These are phyloP conservation scores for Xiphophorus birchmanni DNA, from an alignment of 2,797 vertebrate genomes.

Conservation along the genomic window DNA sequence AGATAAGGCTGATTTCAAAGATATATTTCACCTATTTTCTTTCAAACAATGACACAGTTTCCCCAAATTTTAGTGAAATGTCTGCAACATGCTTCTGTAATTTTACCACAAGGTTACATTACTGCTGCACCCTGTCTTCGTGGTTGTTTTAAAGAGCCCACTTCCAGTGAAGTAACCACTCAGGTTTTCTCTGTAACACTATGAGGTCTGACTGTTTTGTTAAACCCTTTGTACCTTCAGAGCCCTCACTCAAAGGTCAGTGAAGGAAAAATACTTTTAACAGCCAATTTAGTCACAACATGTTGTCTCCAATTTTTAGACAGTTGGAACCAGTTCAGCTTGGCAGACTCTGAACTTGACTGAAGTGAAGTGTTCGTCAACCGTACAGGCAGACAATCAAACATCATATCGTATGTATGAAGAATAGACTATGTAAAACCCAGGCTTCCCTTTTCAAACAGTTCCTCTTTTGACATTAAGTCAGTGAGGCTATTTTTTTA, in stretches of 20 bases:
- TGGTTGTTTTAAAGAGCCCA: not conserved
- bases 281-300: not conserved
- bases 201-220: not conserved
- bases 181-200: not conserved
- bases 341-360: not conserved
- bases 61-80: not conserved
- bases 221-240: not conserved
- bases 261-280: not conserved
- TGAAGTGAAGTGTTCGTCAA: not conserved
- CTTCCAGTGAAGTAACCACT: not conserved
- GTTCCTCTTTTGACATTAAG: not conserved
- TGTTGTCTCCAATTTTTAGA: not conserved
- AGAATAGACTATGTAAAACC: not conserved
- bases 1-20: not conserved
- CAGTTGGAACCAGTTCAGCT: not conserved
- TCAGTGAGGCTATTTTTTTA: not conserved
- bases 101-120: not conserved
- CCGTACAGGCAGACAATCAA: not conserved
- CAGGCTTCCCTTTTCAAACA: not conserved
- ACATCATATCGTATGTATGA: not conserved
- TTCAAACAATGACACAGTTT: slow-evolving; percentile 1
- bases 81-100: not conserved
- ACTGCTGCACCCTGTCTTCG: not conserved
- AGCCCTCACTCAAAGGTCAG: not conserved
- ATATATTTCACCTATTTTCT: not conserved